Base-by-base conservation (phyloP, 2,888 invertebrate species). In the Drosophila colorata region DNA sequence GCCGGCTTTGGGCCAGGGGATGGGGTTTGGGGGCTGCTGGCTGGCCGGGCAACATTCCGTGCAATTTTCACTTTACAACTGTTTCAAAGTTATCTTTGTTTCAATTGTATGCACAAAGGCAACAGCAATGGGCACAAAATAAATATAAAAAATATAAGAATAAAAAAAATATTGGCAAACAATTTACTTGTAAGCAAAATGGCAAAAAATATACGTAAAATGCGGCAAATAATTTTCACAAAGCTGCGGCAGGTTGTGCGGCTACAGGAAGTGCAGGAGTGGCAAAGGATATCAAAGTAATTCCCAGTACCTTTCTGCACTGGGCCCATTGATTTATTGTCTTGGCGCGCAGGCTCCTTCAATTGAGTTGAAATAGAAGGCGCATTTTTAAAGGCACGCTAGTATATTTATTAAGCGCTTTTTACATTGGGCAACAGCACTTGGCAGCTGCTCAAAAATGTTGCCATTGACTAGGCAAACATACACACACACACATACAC, bases 71-170 rank as follows among this genome's bases (percentile, higher is more conserved):
- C 87, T 87, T 86, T 89, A 86, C 86, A 86, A 86, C 86, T 86
- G 86, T 88, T 86, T 86, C 86, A 86, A 86, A 86, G 86, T 88
- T 88, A 86, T 88, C 89, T 87, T 85, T 89, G 88, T 88, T 83
- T 77, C 86, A 80, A 85, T 77, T 83, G 70, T 75, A 53, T 75
- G 64, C 65, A 69, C 67, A 80, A 64, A 72, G 72, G 57, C 65
- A 67, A 33, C 57, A 51, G 40, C 52, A 60, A 53, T 44, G 47
- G 53, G 31, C 16, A 40, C 8, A 55, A 78, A 69, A 65, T 72
- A 76, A 68, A 64, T 74, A 77, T 52, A 58, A 49, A 70, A 31
- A 31, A 31, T 3, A 13, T 4, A 11, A 11, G 8, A 25, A 25
- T 1, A 73, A 64, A 72, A 70, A 65, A 73, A 82, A 89, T 87